Evolutionary conservation across 2,888 invertebrate species (phyloP), one percentile per base, ranked within the genome.

Genomic region (Lydus trimaculatus): DNA sequence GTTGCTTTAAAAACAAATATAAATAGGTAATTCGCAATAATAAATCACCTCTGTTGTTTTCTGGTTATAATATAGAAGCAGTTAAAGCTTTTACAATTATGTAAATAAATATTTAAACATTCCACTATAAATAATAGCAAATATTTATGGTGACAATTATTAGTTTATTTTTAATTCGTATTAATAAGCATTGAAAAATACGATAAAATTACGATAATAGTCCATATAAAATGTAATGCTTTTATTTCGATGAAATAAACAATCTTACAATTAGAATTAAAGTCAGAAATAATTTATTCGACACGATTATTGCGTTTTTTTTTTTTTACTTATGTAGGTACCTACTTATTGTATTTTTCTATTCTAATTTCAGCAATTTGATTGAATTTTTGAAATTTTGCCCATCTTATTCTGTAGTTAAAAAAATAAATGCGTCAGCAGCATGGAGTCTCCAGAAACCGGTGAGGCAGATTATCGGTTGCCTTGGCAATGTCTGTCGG

Each of bases 401-500:
- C 13, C 13, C 1, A 13, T 2, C 13, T 2, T 2, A 33, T 2
- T 36, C 1, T 15, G 15, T 36, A 8, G 0, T 1, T 13, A 13
- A 43, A n/a, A 15, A 3, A 17, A 43, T 43, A 7, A 13, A 17
- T 25, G 0, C 23, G 23, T 2, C 52, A 52, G 3, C 0, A 52
- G 3, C 0, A 52, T 52, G 52, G 52, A 23, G 23, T 52, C 25
- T 11, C 52, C 11, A 15, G 52, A 52, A 52, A 7, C 15, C 9
- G 25, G 23, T 0, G 52, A 67, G 69, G 72, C 68, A 66, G 72
- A 72, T 75, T 75, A 75, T 66, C 73, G 72, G 78, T 78, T 80
- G 77, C 81, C 81, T 70, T 72, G 80, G 78, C 74, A 75, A 80
- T 81, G 77, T 77, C 77, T 66, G 69, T 69, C 72, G 81, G 81